Evolutionary conservation across 2,113 vertebrate species (phyloP).

Genomic region (Mobula hypostoma): DNA sequence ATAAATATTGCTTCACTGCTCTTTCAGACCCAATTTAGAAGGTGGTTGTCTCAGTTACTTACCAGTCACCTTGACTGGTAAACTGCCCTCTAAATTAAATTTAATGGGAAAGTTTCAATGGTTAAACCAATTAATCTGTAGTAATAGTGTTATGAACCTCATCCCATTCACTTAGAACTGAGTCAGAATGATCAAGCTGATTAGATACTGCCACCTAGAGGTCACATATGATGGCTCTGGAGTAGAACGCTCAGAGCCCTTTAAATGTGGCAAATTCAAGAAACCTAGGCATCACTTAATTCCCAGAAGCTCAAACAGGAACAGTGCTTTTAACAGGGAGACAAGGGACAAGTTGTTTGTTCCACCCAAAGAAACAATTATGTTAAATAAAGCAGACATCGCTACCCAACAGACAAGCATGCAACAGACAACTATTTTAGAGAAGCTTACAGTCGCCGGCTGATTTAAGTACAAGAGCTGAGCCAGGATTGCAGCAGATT

Average conservation of each 20-base stretch:
- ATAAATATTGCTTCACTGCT: no score
- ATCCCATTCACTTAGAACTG: background rate
- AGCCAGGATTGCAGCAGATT: background rate
- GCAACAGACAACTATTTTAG: constrained; percentile 13
- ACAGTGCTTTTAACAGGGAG: background rate
- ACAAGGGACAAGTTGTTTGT: background rate
- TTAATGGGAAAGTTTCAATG: background rate
- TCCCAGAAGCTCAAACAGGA: background rate
- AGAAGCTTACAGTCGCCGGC: constrained; percentile 3
- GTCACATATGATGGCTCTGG: no score
- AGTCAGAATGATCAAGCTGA: no score
- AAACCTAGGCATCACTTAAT: background rate
- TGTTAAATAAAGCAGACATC: background rate
- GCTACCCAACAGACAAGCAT: background rate
- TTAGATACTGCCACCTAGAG: no score
- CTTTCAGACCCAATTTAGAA: background rate
- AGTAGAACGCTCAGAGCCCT: no score
- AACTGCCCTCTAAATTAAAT: background rate
- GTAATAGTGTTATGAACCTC: background rate
- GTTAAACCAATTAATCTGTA: background rate
- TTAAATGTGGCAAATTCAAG: background rate
- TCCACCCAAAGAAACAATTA: background rate
- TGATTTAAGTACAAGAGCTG: background rate
- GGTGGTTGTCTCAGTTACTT: background rate
- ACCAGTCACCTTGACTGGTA: background rate